These are phyloP conservation scores for Heliconius nattereri DNA, from an alignment of 1,140 invertebrate genomes.

Conservation along the genomic window DNA sequence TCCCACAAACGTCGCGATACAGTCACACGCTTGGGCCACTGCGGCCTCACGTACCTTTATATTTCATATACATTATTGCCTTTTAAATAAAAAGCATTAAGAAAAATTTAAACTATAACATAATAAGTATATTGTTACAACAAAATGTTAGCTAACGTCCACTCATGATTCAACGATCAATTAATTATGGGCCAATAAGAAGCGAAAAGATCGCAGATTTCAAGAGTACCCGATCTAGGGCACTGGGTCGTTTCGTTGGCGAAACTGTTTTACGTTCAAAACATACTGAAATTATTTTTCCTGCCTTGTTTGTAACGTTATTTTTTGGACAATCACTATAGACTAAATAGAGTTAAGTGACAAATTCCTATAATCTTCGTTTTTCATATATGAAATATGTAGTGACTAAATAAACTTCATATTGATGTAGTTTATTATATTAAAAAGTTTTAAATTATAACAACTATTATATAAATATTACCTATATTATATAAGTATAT, in stretches of 20 bases:
- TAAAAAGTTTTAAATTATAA: no score
- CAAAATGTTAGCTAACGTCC: conserved; percentile 41
- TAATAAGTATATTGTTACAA: neutral
- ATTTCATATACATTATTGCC: neutral
- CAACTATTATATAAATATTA: no score
- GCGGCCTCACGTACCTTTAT: neutral
- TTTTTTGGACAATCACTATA: neutral
- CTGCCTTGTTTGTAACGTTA: neutral
- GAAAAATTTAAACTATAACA: neutral
- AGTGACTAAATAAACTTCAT: neutral
- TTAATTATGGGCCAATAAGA: conserved; percentile 43
- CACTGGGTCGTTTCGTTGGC: conserved; percentile 40
- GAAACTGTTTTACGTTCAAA: conserved; percentile 29
- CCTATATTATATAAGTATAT: neutral
- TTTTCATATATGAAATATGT: no score
- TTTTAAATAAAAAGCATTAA: neutral
- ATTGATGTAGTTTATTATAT: no score
- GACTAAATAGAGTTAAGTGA: neutral
- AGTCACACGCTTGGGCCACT: no score
- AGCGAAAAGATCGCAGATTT: conserved; percentile 42
- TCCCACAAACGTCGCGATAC: no score
- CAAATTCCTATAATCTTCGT: neutral
- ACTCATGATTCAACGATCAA: conserved; percentile 45
- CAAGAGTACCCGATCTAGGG: conserved; percentile 41
- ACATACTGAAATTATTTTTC: conserved; percentile 6